A percentile compares a stretch with the other conserved stretches of the same genome.
Conservation (phyloP, 1,140 invertebrate genomes). For the Vanessa atalanta region DNA sequence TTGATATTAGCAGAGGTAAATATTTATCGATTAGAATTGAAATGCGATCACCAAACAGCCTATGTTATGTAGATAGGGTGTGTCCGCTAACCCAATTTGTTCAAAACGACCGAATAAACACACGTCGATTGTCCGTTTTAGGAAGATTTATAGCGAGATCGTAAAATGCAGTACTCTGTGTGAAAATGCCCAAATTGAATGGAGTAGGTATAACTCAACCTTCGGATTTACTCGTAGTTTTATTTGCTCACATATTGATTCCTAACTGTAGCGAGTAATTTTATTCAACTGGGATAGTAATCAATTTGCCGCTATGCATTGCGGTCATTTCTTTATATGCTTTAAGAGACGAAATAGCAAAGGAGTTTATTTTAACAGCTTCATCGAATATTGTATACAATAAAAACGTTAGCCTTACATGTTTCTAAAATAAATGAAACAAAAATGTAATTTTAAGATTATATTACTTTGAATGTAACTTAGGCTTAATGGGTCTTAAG, state of each 20-base stretch:
- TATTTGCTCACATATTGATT: constrained; percentile 49
- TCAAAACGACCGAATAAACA: constrained; percentile 69
- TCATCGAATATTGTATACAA: background rate
- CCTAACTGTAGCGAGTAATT: constrained; percentile 30
- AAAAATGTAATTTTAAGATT: too few species aligned
- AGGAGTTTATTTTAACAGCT: background rate
- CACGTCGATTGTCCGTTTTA: constrained; percentile 57
- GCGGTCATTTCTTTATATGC: background rate
- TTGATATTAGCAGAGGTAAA: constrained; percentile 14
- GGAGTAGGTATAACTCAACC: constrained; percentile 47
- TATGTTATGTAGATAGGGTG: constrained; percentile 44
- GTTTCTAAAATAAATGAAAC: too few species aligned
- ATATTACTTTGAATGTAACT: too few species aligned
- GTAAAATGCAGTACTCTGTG: constrained; percentile 62
- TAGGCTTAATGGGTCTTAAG: too few species aligned
- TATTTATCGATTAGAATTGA: constrained; percentile 19
- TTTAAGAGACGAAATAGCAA: background rate
- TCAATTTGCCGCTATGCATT: constrained; percentile 20
- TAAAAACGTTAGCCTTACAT: too few species aligned
- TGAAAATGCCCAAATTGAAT: constrained; percentile 60
- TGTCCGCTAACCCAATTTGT: constrained; percentile 71
- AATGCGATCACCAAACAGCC: constrained; percentile 15
- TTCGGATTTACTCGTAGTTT: constrained; percentile 42
- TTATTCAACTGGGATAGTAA: constrained; percentile 29
- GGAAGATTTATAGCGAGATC: constrained; percentile 63